Conservation (phyloP, 2,113 vertebrate species). For the Hipposideros armiger region DNA sequence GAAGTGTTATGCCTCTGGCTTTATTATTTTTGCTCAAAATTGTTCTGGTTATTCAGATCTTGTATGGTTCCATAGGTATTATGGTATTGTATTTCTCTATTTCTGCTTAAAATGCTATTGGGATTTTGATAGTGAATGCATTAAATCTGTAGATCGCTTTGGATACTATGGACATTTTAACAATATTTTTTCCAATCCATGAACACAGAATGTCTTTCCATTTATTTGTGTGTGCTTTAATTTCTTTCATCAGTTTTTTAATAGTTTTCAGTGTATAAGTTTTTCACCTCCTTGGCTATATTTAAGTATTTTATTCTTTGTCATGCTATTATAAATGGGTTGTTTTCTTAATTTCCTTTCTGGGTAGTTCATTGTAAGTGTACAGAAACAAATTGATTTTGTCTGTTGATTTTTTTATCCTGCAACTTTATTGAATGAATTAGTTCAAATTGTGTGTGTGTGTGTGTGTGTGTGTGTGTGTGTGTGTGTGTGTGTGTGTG, state of each 20-base stretch:
- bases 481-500: too few relatives aligned
- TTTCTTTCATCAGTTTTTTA: not conserved
- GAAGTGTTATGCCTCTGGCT: too few relatives aligned
- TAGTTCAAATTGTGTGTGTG: not conserved
- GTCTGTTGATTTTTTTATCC: not conserved
- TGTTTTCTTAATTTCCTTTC: not conserved
- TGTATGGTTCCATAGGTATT: too few relatives aligned
- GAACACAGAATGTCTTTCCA: not conserved
- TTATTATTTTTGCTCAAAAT: too few relatives aligned
- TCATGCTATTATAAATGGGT: not conserved
- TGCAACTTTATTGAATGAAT: not conserved
- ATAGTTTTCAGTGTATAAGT: not conserved
- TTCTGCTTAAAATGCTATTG: too few relatives aligned
- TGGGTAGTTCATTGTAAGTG: not conserved
- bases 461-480: too few relatives aligned
- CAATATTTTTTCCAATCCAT: too few relatives aligned
- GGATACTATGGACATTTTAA: too few relatives aligned
- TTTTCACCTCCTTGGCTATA: not conserved
- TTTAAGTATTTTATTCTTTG: constrained; percentile 15
- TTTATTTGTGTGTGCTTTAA: not conserved
- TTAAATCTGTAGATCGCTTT: too few relatives aligned
- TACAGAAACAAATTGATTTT: not conserved
- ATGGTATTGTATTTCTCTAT: too few relatives aligned
- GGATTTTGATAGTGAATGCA: too few relatives aligned
- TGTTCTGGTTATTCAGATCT: too few relatives aligned